These are phyloP conservation scores for Philopotamus ludificatus DNA, from an alignment of 1,140 invertebrate genomes.

Conservation along the genomic window DNA sequence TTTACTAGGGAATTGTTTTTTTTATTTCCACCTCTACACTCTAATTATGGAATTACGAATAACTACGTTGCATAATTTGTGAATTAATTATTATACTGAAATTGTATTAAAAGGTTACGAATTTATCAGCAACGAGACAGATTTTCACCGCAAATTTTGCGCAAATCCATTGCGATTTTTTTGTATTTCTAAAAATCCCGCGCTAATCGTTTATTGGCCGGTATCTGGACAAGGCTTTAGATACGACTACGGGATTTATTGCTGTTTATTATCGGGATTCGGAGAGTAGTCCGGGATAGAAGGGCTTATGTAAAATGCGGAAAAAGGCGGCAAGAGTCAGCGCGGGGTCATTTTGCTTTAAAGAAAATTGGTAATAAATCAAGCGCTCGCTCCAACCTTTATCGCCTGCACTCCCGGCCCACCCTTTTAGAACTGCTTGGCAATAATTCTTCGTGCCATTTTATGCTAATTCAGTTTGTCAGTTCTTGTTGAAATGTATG, in stretches of 20 bases:
- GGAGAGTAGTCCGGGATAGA: not conserved
- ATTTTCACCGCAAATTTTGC: too few relatives aligned
- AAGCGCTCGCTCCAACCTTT: slow-evolving; percentile 26
- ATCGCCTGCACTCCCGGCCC: slow-evolving; percentile 17
- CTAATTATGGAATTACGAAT: too few relatives aligned
- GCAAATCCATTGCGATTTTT: not conserved
- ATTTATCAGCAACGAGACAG: too few relatives aligned
- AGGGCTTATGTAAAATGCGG: not conserved
- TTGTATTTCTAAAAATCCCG: not conserved
- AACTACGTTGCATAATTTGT: too few relatives aligned
- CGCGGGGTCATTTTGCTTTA: slow-evolving; percentile 34
- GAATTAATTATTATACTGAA: too few relatives aligned
- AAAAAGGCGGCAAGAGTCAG: slow-evolving; percentile 10
- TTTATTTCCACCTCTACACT: too few relatives aligned
- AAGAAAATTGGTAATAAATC: slow-evolving; percentile 40
- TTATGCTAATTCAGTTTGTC: slow-evolving; percentile 32
- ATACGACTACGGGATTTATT: too few relatives aligned
- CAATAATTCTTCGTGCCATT: slow-evolving; percentile 31
- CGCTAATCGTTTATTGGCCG: not conserved
- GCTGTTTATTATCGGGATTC: not conserved
- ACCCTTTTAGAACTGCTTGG: slow-evolving; percentile 20
- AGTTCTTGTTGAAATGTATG: slow-evolving; percentile 20
- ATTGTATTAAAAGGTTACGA: too few relatives aligned
- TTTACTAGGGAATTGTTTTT: too few relatives aligned
- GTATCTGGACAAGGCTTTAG: too few relatives aligned